Conservation (phyloP, 2,113 vertebrate genomes). For the Lepidothrix coronata region DNA sequence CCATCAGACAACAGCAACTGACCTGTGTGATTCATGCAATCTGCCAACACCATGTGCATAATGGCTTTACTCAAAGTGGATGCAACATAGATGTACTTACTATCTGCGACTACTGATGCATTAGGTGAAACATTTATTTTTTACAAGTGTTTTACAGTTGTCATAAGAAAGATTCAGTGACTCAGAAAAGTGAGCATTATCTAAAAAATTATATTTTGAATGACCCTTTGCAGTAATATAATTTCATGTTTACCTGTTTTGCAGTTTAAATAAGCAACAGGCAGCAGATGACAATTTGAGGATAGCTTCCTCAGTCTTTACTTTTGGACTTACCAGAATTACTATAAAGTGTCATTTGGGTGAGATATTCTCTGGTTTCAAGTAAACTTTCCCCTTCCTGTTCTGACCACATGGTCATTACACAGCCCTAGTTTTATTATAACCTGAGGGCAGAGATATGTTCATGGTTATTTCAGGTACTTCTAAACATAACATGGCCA, state of each 20-base stretch:
- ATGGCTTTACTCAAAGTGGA: not conserved
- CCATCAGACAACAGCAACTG: not conserved
- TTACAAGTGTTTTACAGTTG: not conserved
- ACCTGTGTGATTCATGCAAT: not conserved
- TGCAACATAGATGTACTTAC: not conserved
- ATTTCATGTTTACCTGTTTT: not conserved
- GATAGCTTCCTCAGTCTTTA: not conserved
- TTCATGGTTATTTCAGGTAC: constrained; percentile 5
- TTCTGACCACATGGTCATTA: not conserved
- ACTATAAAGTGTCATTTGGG: not conserved
- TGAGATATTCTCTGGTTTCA: not conserved
- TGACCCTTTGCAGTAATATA: not conserved
- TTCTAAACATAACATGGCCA: not conserved
- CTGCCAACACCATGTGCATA: not conserved
- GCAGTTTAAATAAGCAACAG: not conserved
- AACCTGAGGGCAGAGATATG: not conserved
- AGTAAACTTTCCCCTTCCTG: not conserved
- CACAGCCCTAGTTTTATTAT: not conserved
- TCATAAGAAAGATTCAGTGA: not conserved
- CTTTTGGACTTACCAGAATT: not conserved
- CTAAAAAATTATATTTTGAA: not conserved
- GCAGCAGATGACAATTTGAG: not conserved
- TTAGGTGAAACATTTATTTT: not conserved
- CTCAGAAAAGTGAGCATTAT: not conserved
- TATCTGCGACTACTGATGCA: not conserved